phyloP scores from a whole-genome alignment of 2,113 vertebrate species.

The Nematolebias whitei region DNA sequence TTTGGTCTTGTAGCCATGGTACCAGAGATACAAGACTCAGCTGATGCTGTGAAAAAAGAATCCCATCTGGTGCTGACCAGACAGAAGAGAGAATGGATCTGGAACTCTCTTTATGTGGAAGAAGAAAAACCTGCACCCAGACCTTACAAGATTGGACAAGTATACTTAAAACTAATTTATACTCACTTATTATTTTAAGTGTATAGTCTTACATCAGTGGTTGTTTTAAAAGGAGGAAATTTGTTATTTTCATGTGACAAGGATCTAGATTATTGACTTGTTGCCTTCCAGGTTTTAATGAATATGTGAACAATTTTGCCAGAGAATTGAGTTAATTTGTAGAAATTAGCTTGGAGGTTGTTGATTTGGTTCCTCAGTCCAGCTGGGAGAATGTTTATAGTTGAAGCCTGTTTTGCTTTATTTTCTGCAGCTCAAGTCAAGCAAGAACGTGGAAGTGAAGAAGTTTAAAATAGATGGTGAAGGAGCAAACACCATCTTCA shows the following conservation, averaged over 20 bases:
- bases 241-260: slow-evolving; percentile 8
- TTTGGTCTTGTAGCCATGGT: slow-evolving; percentile 17
- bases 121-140: slow-evolving; percentile 75
- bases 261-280: slow-evolving; percentile 28
- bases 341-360: background rate
- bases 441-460: slow-evolving; percentile 51
- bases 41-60: slow-evolving; percentile 52
- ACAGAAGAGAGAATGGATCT: slow-evolving; percentile 88
- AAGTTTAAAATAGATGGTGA: slow-evolving; percentile 85
- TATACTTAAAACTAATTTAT: slow-evolving; percentile 53
- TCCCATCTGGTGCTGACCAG: slow-evolving; percentile 50
- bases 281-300: slow-evolving; percentile 25
- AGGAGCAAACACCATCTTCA: slow-evolving; percentile 83
- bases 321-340: slow-evolving; percentile 9
- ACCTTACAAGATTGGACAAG: slow-evolving; percentile 86
- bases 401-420: background rate
- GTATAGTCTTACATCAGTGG: background rate
- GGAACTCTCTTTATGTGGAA: slow-evolving; percentile 86
- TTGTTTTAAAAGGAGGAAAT: background rate
- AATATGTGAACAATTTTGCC: slow-evolving; percentile 20
- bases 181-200: background rate
- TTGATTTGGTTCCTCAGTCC: slow-evolving; percentile 4
- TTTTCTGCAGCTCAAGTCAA: slow-evolving; percentile 85
- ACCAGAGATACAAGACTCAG: background rate
- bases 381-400: background rate